Evolutionary conservation across 2,113 vertebrate genomes (phyloP).

Genomic region (Trogon surrucura): DNA sequence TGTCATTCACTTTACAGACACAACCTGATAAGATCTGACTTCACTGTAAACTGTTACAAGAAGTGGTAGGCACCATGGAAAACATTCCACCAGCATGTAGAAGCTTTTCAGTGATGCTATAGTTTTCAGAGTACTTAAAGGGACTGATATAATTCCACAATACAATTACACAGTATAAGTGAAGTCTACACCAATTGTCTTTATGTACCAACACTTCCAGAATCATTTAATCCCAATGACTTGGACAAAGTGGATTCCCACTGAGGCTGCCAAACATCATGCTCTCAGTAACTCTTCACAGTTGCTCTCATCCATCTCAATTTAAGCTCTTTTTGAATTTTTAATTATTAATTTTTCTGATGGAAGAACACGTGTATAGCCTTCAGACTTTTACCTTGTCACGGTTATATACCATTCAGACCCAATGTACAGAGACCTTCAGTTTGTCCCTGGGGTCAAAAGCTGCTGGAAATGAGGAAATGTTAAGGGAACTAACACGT

Average conservation of each 20-base stretch:
- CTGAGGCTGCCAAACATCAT: not conserved
- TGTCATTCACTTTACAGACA: not conserved
- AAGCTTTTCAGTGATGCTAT: not conserved
- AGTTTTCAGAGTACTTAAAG: not conserved
- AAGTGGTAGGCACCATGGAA: not conserved
- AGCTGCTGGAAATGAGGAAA: conserved; percentile 38
- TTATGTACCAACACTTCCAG: not conserved
- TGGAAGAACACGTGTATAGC: not conserved
- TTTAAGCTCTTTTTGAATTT: not conserved
- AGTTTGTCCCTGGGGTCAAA: not conserved
- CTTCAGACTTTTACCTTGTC: not conserved
- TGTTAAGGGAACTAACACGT: conserved; percentile 9
- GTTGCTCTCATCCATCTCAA: not conserved
- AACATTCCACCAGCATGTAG: not conserved
- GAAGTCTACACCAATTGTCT: not conserved
- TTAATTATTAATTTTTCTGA: not conserved
- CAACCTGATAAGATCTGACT: not conserved
- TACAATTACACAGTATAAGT: not conserved
- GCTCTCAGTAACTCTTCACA: not conserved
- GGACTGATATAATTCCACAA: not conserved
- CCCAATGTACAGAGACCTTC: not conserved
- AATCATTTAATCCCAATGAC: not conserved
- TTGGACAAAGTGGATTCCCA: not conserved
- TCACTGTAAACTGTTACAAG: not conserved
- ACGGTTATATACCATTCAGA: not conserved